A percentile compares a stretch with the other conserved stretches of the same genome.
Conservation (phyloP, 1,140 invertebrate genomes). For the Platorchestia sp. region DNA sequence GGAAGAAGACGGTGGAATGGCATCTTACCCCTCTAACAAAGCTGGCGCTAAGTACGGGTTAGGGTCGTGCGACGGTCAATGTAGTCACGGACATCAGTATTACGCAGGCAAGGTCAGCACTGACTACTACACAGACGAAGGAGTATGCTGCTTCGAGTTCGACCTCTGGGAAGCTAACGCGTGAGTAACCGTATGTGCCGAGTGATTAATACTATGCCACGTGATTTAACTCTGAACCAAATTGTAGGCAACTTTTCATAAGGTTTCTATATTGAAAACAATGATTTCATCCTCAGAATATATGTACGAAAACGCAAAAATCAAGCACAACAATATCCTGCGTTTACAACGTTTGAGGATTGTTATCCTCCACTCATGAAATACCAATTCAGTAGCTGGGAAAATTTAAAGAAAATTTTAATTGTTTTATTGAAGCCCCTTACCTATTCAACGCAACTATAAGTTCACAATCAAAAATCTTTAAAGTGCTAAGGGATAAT, state of each 20-base stretch:
- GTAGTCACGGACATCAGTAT: background rate
- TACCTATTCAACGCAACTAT: too few species aligned
- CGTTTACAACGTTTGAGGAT: background rate
- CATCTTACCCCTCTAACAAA: background rate
- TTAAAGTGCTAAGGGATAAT: too few species aligned
- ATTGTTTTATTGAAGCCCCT: too few species aligned
- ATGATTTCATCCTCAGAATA: background rate
- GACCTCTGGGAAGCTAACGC: constrained; percentile 23
- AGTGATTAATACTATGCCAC: too few species aligned
- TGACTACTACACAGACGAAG: background rate
- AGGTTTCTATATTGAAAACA: background rate
- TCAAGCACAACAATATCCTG: background rate
- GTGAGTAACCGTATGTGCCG: background rate
- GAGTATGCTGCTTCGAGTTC: constrained; percentile 13
- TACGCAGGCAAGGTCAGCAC: background rate
- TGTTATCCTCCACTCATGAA: too few species aligned
- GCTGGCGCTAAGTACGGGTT: background rate
- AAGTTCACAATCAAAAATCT: too few species aligned
- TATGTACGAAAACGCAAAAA: background rate
- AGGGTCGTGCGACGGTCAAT: background rate
- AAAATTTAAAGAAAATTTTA: too few species aligned
- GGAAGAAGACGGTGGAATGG: constrained; percentile 9
- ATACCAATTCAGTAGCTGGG: too few species aligned
- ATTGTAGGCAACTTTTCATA: background rate
- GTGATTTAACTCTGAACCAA: background rate